Conservation (phyloP, 1,140 invertebrate genomes). For the Drosophila varians region DNA sequence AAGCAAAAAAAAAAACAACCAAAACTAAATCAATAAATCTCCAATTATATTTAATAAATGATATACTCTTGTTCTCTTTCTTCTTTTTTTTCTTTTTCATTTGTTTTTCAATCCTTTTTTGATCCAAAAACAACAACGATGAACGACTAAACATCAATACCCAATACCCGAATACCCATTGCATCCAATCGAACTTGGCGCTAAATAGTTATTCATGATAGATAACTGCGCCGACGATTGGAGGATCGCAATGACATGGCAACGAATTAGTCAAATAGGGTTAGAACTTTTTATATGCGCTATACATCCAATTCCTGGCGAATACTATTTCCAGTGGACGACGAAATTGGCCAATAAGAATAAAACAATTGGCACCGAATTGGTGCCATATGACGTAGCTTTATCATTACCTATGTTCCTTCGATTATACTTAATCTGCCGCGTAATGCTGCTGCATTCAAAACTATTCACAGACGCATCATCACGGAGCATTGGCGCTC, state of each 20-base stretch:
- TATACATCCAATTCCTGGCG: slow-evolving; percentile 98
- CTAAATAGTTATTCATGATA: slow-evolving; percentile 96
- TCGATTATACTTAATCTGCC: slow-evolving; percentile 98
- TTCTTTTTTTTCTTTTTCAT: slow-evolving; percentile 14
- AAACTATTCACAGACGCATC: slow-evolving; percentile 99
- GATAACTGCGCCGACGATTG: slow-evolving; percentile 99
- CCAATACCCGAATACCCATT: background rate
- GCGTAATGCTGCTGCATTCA: slow-evolving; percentile 99
- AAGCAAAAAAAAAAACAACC: background rate
- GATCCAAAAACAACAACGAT: background rate
- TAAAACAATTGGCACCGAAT: slow-evolving; percentile 91
- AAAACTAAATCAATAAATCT: slow-evolving; percentile 66
- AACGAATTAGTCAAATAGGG: slow-evolving; percentile 95
- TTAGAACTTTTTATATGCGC: slow-evolving; percentile 97
- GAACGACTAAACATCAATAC: background rate
- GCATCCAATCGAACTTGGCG: slow-evolving; percentile 4
- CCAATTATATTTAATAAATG: slow-evolving; percentile 79
- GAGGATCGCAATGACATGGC: slow-evolving; percentile 99
- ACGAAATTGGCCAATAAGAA: slow-evolving; percentile 97
- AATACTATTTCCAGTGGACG: slow-evolving; percentile 98
- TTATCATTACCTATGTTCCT: slow-evolving; percentile 99
- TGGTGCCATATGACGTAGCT: slow-evolving; percentile 97
- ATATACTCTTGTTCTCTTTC: slow-evolving; percentile 35
- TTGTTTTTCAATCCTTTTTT: slow-evolving; percentile 20
- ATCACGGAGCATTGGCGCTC: slow-evolving; percentile 95